These are phyloP conservation scores for Zaprionus lachaisei DNA, from an alignment of 1,140 invertebrate genomes.

Conservation along the genomic window DNA sequence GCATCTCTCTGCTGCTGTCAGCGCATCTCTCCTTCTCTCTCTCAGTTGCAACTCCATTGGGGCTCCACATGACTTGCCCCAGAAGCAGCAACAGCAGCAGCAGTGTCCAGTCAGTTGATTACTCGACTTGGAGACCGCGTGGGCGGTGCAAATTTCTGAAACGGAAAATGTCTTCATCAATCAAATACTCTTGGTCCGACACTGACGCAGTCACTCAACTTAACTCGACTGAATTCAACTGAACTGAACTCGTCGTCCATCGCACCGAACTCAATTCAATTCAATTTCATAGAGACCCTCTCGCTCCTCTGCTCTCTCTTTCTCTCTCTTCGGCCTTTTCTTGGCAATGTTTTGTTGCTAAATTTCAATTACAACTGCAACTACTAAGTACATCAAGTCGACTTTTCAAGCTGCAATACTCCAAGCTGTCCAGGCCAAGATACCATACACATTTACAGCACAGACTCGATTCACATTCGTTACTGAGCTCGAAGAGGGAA, in stretches of 20 bases:
- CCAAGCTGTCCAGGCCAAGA: background rate
- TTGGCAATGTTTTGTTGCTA: slow-evolving; percentile 67
- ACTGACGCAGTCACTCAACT: slow-evolving; percentile 77
- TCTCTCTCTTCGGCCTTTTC: background rate
- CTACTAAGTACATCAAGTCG: slow-evolving; percentile 79
- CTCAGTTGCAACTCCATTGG: slow-evolving; percentile 25
- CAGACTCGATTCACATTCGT: background rate
- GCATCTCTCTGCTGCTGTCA: slow-evolving; percentile 6
- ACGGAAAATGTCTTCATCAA: slow-evolving; percentile 82
- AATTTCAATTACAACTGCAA: slow-evolving; percentile 80
- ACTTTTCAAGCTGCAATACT: slow-evolving; percentile 45
- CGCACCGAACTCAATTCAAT: slow-evolving; percentile 61
- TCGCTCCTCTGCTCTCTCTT: slow-evolving; percentile 6
- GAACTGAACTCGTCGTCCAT: slow-evolving; percentile 47
- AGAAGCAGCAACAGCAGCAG: background rate
- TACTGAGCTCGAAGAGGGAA: background rate
- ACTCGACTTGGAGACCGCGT: slow-evolving; percentile 29
- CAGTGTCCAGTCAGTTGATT: slow-evolving; percentile 10
- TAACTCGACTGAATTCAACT: slow-evolving; percentile 66
- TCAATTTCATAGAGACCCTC: slow-evolving; percentile 65
- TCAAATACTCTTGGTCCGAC: slow-evolving; percentile 61
- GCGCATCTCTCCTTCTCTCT: slow-evolving; percentile 15
- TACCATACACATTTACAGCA: slow-evolving; percentile 6
- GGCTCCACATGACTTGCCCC: slow-evolving; percentile 4
- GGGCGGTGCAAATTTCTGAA: slow-evolving; percentile 63